Base-by-base conservation (phyloP, 1,140 invertebrate genomes). In the Caenorhabditis remanei region DNA sequence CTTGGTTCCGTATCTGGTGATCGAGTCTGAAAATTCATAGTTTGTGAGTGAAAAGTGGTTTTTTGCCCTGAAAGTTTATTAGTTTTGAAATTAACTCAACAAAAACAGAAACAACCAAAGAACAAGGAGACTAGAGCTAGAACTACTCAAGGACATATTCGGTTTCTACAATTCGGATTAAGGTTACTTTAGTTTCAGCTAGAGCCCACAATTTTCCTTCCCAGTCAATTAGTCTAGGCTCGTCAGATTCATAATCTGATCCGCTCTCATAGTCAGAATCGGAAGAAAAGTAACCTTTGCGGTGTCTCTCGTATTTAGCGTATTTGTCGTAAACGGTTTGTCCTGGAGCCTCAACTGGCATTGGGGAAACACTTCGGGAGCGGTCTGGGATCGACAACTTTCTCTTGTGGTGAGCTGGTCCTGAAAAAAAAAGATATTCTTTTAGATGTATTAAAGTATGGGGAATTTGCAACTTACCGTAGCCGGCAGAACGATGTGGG, bases 401-500 rank as follows among this genome's bases (percentile, higher is more conserved):
- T 75, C 88, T 71, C 88, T 89, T 89, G 71, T 89, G 84, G 48
- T 89, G 88, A 43, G 88, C 88, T 40, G 71, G 61, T 85, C 88
- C 88, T 89, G 75, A 16, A 83, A 67, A 71, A 21, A 50, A 40
- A 14, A 8, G n/a, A 24, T 53, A 71, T n/a, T 41, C 24, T 50
- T 43, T 7, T n/a, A 56, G 0, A n/a, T 65, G 40, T 85, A 32
- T 58, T 13, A 85, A 61, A 19, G 48, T 41, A 19, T 75, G 58
- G 24, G 9, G 13, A 53, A 32, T 32, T 2, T 2, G 2, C 32
- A 32, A 32, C 56, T 41, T 75, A 89, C 89, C 89, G 87, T 89
- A 89, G 58, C 89, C 89, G 11, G 89, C 89, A 55, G 87, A 89
- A 21, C 89, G 67, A 84, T 89, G 88, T 43, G 89, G 89, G 48